Evolutionary conservation across 30 jellyfish, hydroid and myxozoan genomes (phyloP).

Genomic region (Catostylus mosaicus): DNA sequence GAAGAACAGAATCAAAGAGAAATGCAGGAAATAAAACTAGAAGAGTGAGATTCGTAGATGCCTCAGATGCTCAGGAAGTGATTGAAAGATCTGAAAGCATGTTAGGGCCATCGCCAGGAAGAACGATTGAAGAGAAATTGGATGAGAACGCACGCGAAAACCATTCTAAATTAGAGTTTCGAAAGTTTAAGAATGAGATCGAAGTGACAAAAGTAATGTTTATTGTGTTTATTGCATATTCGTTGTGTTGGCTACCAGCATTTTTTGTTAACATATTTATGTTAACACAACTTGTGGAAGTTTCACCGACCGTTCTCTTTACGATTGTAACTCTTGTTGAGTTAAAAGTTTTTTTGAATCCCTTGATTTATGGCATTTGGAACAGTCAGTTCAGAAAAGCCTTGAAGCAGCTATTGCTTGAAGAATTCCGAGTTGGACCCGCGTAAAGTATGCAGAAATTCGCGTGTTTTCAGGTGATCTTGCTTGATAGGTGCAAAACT

Average conservation of each 20-base stretch:
- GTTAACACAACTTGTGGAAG: constrained; percentile 14
- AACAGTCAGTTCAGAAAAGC: constrained; percentile 68
- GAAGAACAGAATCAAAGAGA: neutral
- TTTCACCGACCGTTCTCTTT: constrained; percentile 7
- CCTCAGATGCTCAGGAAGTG: neutral
- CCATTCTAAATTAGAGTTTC: neutral
- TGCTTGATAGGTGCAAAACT: too few relatives aligned
- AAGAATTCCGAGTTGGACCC: neutral
- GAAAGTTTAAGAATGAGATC: constrained; percentile 39
- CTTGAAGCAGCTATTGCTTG: constrained; percentile 1
- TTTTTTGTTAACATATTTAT: constrained; percentile 51
- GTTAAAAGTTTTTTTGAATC: constrained; percentile 70
- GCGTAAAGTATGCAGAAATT: neutral
- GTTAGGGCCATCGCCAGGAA: neutral
- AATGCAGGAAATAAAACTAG: neutral
- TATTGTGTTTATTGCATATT: constrained; percentile 65
- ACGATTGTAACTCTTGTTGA: constrained; percentile 73
- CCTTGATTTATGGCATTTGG: constrained; percentile 78
- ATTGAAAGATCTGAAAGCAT: neutral
- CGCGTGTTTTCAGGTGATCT: too few relatives aligned
- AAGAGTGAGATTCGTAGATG: neutral
- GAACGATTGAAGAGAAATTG: neutral
- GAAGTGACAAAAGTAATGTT: constrained; percentile 79
- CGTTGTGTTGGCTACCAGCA: constrained; percentile 91
- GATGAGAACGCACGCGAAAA: neutral